phyloP scores from a whole-genome alignment of 2,113 vertebrate genomes.

The Melanerpes aurifrons region DNA sequence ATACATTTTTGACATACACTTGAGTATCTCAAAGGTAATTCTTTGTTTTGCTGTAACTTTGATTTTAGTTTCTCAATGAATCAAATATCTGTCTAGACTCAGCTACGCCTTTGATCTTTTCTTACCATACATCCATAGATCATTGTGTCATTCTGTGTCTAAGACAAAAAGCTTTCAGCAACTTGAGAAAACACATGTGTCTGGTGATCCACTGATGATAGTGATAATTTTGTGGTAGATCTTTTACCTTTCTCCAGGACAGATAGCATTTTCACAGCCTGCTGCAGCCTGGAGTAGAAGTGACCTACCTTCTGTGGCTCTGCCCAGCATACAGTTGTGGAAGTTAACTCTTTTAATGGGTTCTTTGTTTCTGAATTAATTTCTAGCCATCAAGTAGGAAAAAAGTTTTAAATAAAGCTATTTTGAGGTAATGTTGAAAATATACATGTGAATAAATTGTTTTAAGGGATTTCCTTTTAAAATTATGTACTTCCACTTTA shows the following conservation, averaged over 20 bases:
- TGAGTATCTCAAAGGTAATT: no score
- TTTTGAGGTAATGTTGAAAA: background rate
- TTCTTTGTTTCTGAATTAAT: background rate
- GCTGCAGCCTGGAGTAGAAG: background rate
- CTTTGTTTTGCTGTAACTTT: no score
- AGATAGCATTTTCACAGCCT: background rate
- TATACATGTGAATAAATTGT: background rate
- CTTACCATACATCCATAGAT: no score
- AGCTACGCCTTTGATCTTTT: no score
- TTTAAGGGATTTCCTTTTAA: background rate
- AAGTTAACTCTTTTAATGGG: background rate
- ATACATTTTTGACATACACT: no score
- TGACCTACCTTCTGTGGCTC: background rate
- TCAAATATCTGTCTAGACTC: no score
- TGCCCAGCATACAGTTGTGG: background rate
- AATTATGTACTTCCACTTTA: background rate
- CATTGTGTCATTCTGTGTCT: background rate
- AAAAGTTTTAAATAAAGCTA: background rate
- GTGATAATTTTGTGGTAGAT: background rate
- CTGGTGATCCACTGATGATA: background rate
- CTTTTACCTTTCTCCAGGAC: background rate
- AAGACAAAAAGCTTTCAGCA: background rate
- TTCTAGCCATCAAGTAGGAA: background rate
- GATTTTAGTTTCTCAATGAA: no score
- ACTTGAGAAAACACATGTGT: background rate